These are phyloP conservation scores for Prietella phreatophila DNA, from an alignment of 2,113 vertebrate genomes.

Conservation along the genomic window DNA sequence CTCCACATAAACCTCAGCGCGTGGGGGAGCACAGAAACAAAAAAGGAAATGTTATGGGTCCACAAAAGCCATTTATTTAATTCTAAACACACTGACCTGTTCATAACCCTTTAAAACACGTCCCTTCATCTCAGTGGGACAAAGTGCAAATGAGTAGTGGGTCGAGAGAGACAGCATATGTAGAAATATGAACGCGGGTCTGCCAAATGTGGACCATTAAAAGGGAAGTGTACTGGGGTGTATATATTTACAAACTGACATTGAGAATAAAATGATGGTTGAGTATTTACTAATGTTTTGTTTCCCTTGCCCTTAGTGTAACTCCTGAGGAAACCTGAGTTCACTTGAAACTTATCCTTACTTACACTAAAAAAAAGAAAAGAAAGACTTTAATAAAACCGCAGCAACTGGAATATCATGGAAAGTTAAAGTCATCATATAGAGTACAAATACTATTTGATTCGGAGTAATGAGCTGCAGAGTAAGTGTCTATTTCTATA, in stretches of 20 bases:
- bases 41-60: conserved; percentile 48
- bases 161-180: conserved; percentile 5
- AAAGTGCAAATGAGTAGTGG: conserved; percentile 8
- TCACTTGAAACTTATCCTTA: not conserved
- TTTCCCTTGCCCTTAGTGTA: not conserved
- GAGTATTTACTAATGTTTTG: not conserved
- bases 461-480: not conserved
- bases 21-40: conserved; percentile 20
- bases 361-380: not conserved
- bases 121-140: conserved; percentile 13
- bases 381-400: not conserved
- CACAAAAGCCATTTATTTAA: conserved; percentile 40
- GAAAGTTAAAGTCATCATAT: not conserved
- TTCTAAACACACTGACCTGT: conserved; percentile 35
- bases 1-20: conserved; percentile 25
- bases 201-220: conserved; percentile 62
- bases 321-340: conserved; percentile 8
- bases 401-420: not conserved
- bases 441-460: too few relatives aligned
- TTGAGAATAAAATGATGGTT: not conserved
- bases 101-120: conserved; percentile 25
- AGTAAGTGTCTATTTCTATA: not conserved
- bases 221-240: conserved; percentile 54
- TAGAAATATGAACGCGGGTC: conserved; percentile 58
- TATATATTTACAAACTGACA: conserved; percentile 16